Base-by-base conservation (phyloP, 2,888 invertebrate genomes). In the Drosophila dives region DNA sequence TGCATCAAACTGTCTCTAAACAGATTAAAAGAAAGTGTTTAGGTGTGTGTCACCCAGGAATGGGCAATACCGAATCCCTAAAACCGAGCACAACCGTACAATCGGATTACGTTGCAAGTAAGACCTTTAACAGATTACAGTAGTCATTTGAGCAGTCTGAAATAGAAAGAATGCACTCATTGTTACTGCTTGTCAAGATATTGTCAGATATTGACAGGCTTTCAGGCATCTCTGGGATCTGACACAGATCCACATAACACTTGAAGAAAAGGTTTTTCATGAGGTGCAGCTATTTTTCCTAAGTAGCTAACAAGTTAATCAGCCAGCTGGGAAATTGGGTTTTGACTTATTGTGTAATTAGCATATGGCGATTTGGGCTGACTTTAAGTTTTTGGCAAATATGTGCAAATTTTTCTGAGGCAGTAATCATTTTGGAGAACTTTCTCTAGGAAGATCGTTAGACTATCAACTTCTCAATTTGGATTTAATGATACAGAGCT, bases 101-200 rank as follows among this genome's bases (percentile, higher is more conserved):
- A 45, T 49, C 64, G 48, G 64, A 65, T 59, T 56, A 45, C 33
- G 29, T 2, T 11, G 10, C 49, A 42, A 61, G 20, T 20, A 40
- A 58, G 64, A 64, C 73, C 64, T 42, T 64, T 32, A 58, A 42
- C 20, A 40, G 74, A 68, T 73, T 55, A 77, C 67, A 34, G n/a
- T 56, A 62, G 56, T n/a, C 50, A 40, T 59, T 58, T 48, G 26
- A 45, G 48, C 20, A 3, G 34, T 26, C 29, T 42, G 23, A 26
- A 53, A 34, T 36, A 29, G n/a, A 20, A 11, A 23, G 38, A 34
- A 40, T 51, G 29, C 26, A 10, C 6, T 32, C 65, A 36, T 49
- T 54, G 50, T 26, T 12, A 7, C 45, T 60, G 50, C 33, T 32
- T 73, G 73, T 61, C 60, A 51, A 61, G 73, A 34, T 61, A 36